phyloP scores from a whole-genome alignment of 2,113 vertebrate species.

The Phalacrocorax aristotelis region DNA sequence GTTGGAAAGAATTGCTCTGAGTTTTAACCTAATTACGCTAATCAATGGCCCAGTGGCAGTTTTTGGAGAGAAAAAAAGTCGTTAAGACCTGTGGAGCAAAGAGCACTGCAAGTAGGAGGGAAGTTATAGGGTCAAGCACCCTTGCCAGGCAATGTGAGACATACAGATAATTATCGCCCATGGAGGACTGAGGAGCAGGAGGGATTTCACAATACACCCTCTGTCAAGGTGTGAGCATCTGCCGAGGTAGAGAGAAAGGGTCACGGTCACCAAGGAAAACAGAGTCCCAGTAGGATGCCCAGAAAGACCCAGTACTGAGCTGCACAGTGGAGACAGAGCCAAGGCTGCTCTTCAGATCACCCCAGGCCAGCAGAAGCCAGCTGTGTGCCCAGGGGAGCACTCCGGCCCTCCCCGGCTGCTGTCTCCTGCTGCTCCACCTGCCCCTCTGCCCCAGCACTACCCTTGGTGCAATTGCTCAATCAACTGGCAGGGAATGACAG shows the following conservation, averaged over 20 bases:
- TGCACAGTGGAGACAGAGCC: neutral
- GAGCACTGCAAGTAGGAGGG: neutral
- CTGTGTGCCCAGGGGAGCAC: rapidly evolving
- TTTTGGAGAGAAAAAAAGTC: neutral
- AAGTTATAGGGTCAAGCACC: neutral
- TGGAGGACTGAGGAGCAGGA: neutral
- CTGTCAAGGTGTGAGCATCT: neutral
- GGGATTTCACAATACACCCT: neutral
- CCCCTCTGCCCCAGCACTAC: neutral
- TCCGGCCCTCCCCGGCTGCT: neutral
- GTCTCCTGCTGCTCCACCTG: neutral
- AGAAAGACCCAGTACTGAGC: neutral
- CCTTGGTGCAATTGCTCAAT: neutral
- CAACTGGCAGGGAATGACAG: neutral
- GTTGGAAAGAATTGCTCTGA: neutral
- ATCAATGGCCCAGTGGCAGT: neutral
- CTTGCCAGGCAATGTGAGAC: neutral
- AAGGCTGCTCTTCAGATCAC: neutral
- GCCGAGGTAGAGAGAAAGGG: neutral
- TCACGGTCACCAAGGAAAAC: neutral
- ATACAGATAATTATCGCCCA: neutral
- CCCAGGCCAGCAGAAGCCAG: neutral
- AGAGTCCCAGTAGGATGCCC: neutral
- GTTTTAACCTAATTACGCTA: neutral
- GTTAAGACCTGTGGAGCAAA: neutral